Base-by-base conservation (phyloP, 2,797 vertebrate genomes). In the Pempheris klunzingeri region DNA sequence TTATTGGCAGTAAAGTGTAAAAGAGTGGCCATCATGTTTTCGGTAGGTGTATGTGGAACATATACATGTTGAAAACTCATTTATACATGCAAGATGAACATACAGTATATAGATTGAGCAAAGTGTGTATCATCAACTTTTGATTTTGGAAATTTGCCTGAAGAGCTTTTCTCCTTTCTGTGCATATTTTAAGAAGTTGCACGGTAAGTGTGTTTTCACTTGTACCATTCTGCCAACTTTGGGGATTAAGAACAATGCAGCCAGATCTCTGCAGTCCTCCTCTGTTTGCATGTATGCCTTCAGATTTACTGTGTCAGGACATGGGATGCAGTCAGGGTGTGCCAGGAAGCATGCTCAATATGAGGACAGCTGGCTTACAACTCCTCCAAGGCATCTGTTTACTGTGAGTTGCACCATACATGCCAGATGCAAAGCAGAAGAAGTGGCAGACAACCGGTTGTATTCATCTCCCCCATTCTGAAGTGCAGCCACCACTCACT, bases 361-460 rank as follows among this genome's bases (percentile, higher is more conserved):
- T 60, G 74, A 57, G 6, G 30, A 80, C 90, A 92, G 90, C 90
- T 90, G 86, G 87, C 55, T 55, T 39, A 58, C 55, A 68, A 87
- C 87, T 86, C 86, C 85, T 90, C 83, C 82, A 71, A 79, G 68
- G 84, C 88, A 88, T 91, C 84, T 90, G 87, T 39, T 87, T 77
- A 15, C 65, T 77, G 68, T 50, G 69, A 80, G 59, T 74, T 81
- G 36, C 38, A 71, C 57, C 76, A 69, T 68, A n/a, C 1, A 1
- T 49, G 68, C 63, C 78, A 81, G 62, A 83, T 84, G 82, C 47
- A 53, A 32, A 68, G 41, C 2, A 59, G 65, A 82, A 70, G 32
- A 43, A 41, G 12, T 67, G 68, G 78, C 18, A 53, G 53, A 69
- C 58, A 60, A 30, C 46, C 28, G 30, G 39, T 63, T 47, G n/a